Conservation (phyloP, 2,797 vertebrate species). For the Hydrophis major region DNA sequence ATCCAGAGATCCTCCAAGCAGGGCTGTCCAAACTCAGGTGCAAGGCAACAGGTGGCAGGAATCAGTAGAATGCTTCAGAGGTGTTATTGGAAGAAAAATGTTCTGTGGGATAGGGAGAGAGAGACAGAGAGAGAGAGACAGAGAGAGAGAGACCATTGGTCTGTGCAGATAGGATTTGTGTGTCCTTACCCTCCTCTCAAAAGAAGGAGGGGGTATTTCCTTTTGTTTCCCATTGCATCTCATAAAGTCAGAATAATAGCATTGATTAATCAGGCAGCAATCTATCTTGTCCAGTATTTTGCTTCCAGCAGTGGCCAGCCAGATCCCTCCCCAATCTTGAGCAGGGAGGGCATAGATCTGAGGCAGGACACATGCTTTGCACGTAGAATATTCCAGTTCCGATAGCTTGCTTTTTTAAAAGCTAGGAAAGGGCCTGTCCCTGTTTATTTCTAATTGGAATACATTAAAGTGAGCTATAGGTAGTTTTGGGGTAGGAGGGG, state of each 20-base stretch:
- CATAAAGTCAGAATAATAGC: background rate
- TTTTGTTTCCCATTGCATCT: background rate
- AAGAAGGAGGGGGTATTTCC: too few relatives aligned
- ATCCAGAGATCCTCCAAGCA: background rate
- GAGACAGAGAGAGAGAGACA: background rate
- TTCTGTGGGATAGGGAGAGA: background rate
- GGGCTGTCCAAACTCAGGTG: background rate
- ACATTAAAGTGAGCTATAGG: background rate
- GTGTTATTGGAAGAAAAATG: background rate
- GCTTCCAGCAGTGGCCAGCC: background rate
- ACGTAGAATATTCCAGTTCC: background rate
- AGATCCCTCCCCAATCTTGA: background rate
- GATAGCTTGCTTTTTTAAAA: background rate
- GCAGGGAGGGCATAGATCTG: background rate
- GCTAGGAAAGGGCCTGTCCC: background rate
- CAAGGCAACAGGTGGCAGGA: constrained; percentile 11
- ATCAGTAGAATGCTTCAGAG: background rate
- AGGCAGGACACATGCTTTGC: background rate
- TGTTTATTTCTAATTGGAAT: background rate
- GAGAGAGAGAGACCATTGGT: background rate
- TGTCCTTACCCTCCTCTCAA: background rate
- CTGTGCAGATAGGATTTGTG: background rate
- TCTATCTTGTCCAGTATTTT: background rate
- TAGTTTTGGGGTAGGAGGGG: too few relatives aligned
- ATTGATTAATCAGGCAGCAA: background rate